Conservation (phyloP, 1,140 invertebrate genomes). For the Heliconius hewitsoni region DNA sequence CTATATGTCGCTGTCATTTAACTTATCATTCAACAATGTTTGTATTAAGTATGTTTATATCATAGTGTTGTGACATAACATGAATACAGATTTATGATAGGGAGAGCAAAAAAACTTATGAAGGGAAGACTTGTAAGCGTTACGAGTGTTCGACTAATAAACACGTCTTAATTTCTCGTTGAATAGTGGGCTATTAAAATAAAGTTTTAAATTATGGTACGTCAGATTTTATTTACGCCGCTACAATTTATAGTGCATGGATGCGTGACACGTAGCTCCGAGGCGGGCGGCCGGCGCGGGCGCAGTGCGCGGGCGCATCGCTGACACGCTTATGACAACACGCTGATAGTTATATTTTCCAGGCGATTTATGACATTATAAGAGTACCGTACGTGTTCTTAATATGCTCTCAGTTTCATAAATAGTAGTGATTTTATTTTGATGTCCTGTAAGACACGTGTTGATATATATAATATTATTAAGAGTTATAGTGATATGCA, state of each 20-base stretch:
- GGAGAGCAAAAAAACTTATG: constrained; percentile 54
- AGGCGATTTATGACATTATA: constrained; percentile 80
- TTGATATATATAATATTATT: constrained; percentile 73
- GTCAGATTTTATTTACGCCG: constrained; percentile 77
- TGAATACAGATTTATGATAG: constrained; percentile 66
- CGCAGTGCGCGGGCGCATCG: constrained; percentile 52
- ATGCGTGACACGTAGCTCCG: constrained; percentile 50
- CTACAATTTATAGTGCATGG: constrained; percentile 73
- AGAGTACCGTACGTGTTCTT: constrained; percentile 69
- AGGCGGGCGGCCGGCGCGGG: constrained; percentile 40
- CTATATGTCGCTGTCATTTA: not conserved
- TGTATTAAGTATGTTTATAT: not conserved
- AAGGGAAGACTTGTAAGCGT: constrained; percentile 72
- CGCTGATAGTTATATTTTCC: constrained; percentile 79
- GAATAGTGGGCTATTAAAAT: constrained; percentile 78
- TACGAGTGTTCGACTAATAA: constrained; percentile 73
- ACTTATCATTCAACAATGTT: not conserved
- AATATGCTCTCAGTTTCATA: constrained; percentile 76
- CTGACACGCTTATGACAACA: constrained; percentile 70
- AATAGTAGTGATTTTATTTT: constrained; percentile 80
- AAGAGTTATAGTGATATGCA: constrained; percentile 13
- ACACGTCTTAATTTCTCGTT: constrained; percentile 78
- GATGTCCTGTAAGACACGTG: constrained; percentile 76
- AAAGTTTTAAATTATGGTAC: constrained; percentile 79
- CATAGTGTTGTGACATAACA: constrained; percentile 38